Conservation (phyloP, 2,888 invertebrate species). For the Piscicola geometra region DNA sequence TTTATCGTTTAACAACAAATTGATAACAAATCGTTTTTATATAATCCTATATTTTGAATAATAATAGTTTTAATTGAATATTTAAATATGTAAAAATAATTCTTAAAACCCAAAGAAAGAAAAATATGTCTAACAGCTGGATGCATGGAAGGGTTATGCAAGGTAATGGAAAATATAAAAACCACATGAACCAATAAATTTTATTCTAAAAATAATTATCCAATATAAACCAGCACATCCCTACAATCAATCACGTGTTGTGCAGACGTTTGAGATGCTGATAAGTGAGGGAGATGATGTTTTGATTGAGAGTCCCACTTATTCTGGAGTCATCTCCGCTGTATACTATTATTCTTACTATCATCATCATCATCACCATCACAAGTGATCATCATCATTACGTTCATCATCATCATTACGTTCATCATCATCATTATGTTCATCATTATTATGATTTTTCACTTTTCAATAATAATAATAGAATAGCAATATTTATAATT, state of each 20-base stretch:
- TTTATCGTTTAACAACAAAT: too few species aligned
- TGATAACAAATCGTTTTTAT: neutral
- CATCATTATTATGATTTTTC: too few species aligned
- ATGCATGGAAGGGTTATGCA: conserved; percentile 73
- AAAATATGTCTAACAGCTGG: conserved; percentile 68
- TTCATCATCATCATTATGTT: too few species aligned
- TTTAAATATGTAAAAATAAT: conserved; percentile 62
- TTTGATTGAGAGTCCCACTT: conserved; percentile 68
- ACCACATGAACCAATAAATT: too few species aligned
- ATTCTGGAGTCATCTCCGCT: conserved; percentile 65
- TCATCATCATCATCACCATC: conserved; percentile 38
- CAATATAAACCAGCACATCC: neutral
- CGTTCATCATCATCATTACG: too few species aligned
- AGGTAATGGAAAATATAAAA: too few species aligned
- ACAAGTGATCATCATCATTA: too few species aligned
- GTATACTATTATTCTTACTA: conserved; percentile 44
- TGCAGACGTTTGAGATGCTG: conserved; percentile 65
- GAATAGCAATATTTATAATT: too few species aligned
- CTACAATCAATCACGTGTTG: too few species aligned
- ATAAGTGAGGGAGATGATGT: conserved; percentile 69
- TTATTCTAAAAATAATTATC: too few species aligned
- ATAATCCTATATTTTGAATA: neutral
- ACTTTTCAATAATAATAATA: too few species aligned
- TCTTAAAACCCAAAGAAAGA: conserved; percentile 62
- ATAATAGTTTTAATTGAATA: too few species aligned